phyloP scores from a whole-genome alignment of 2,888 invertebrate species.

The Drosophila melanosoma region DNA sequence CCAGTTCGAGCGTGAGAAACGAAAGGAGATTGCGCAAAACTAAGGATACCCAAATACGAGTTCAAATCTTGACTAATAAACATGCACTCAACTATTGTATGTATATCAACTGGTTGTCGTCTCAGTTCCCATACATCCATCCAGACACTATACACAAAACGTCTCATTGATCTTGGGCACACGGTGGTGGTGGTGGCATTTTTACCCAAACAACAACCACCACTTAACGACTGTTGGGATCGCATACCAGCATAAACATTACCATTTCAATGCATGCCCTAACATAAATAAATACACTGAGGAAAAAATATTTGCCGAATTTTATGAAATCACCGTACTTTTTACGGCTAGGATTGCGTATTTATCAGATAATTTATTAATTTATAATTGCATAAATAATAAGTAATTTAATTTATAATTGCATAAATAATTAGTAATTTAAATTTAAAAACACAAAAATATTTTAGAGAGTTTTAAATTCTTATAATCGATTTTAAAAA shows the following conservation, averaged over 20 bases:
- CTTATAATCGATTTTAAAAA: too few relatives aligned
- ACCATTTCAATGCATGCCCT: slow-evolving; percentile 55
- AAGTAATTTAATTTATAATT: background rate
- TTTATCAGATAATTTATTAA: background rate
- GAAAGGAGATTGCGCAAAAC: slow-evolving; percentile 12
- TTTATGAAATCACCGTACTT: background rate
- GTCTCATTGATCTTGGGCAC: slow-evolving; percentile 37
- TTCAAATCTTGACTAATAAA: slow-evolving; percentile 4
- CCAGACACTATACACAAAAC: slow-evolving; percentile 13
- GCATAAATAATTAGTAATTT: too few relatives aligned
- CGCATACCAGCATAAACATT: slow-evolving; percentile 68
- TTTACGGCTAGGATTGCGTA: background rate
- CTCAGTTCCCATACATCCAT: slow-evolving; percentile 57
- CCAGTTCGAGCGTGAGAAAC: slow-evolving; percentile 63
- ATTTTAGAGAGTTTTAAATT: too few relatives aligned
- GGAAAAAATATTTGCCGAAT: background rate
- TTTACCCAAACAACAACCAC: slow-evolving; percentile 41
- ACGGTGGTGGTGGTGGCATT: slow-evolving; percentile 60
- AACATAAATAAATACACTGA: background rate
- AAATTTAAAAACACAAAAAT: too few relatives aligned
- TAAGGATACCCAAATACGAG: slow-evolving; percentile 11
- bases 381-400: background rate
- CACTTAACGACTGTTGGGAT: slow-evolving; percentile 48
- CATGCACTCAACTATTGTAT: slow-evolving; percentile 41
- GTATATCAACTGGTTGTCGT: slow-evolving; percentile 56